Evolutionary conservation across 2,888 invertebrate species (phyloP).

Genomic region (Tenthredo scrophulariae): DNA sequence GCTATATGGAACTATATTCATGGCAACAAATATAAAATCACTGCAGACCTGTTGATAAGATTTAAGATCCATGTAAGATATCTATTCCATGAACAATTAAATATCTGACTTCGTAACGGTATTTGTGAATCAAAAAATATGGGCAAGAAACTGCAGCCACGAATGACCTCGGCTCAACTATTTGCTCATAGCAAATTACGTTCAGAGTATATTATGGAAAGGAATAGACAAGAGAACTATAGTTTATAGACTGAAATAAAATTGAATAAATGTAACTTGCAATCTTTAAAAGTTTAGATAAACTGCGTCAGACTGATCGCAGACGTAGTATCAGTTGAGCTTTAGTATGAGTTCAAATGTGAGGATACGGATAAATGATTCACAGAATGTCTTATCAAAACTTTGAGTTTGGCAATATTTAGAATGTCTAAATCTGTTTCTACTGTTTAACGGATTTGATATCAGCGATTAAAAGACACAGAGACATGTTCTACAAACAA

Average conservation of each 20-base stretch:
- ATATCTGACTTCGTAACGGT: neutral
- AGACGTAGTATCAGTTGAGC: conserved; percentile 33
- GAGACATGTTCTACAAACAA: neutral
- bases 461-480: neutral
- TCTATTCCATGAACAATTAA: neutral
- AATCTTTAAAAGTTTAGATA: neutral
- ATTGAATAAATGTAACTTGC: neutral
- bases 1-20: neutral
- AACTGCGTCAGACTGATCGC: conserved; percentile 14
- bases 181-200: neutral
- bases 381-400: conserved; percentile 18
- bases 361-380: conserved; percentile 34
- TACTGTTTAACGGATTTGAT: neutral
- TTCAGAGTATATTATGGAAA: neutral
- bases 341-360: neutral
- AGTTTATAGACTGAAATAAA: neutral
- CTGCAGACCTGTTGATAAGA: neutral
- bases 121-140: neutral
- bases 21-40: neutral
- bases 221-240: neutral
- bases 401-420: neutral
- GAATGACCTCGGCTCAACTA: neutral
- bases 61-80: neutral
- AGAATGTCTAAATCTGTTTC: neutral
- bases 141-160: neutral